Evolutionary conservation across 1,140 invertebrate species (phyloP), one percentile per base, ranked within the genome.

Genomic region (Sesamia nonagrioides): DNA sequence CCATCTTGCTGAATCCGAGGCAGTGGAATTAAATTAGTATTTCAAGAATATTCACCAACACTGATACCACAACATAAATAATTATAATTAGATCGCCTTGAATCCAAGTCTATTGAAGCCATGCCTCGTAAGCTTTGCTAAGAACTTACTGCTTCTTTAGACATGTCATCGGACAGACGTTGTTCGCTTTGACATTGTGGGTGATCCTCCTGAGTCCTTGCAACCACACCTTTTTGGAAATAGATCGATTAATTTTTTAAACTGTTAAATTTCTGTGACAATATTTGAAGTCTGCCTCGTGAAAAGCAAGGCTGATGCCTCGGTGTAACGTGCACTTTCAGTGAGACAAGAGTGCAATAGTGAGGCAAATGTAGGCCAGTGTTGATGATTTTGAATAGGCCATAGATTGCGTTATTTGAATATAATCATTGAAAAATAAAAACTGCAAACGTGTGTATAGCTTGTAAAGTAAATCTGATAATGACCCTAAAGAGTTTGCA

Each of bases 111-210:
- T 78, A 75, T 61, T 48, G 76, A 83, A 83, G 82, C 77, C 82
- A 83, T 79, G 76, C 82, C 45, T 61, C 52, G 37, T 74, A 68
- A 63, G 18, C 40, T 27, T n/a, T 42, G 58, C 35, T 77, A 50
- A 54, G 3, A 17, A 98, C 98, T 99, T 97, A 99, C 99, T 99
- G 99, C 96, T 99, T 99, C 95, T 98, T 99, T 87, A 99, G 97
- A 96, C 98, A 99, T 86, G 98, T 99, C 97, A 99, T 98, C 58
- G 99, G 99, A 95, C 99, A 99, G 88, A 99, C 97, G 96, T 99
- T 99, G 96, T 99, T 99, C 86, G 98, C 98, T 97, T 99, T 99
- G 87, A 98, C 98, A 96, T 99, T 99, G 96, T 99, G 98, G 73
- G 99, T 99, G 91, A 99, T 99, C 95, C 97, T 97, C 95, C 99